A percentile compares a stretch with the other conserved stretches of the same genome.
These are phyloP conservation scores for Hypolimnas misippus DNA, from an alignment of 2,888 invertebrate genomes.

Conservation along the genomic window DNA sequence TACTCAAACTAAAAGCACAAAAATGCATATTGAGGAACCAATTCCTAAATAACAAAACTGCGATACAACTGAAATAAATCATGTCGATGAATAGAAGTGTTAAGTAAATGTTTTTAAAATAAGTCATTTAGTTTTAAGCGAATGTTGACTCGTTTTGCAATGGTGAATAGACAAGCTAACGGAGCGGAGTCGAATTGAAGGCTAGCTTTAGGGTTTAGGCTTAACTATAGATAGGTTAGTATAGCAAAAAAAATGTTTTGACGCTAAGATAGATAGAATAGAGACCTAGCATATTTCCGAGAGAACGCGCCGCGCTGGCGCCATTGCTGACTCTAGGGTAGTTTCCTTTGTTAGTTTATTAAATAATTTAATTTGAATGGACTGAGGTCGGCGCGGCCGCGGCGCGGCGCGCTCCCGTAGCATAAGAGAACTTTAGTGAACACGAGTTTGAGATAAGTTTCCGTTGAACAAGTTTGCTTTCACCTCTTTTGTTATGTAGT, in stretches of 20 bases:
- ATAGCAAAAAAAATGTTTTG: slow-evolving; percentile 79
- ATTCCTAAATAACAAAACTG: slow-evolving; percentile 73
- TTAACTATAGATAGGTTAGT: slow-evolving; percentile 82
- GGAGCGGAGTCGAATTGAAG: slow-evolving; percentile 68
- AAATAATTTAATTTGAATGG: slow-evolving; percentile 83
- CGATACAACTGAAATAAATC: slow-evolving; percentile 64
- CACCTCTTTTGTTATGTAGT: slow-evolving; percentile 84
- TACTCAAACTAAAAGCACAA: slow-evolving; percentile 64
- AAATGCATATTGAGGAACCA: slow-evolving; percentile 66
- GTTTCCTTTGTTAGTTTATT: slow-evolving; percentile 83
- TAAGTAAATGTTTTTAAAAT: slow-evolving; percentile 79
- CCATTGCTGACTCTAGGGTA: slow-evolving; percentile 70
- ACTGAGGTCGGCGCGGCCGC: slow-evolving; percentile 70
- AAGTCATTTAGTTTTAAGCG: slow-evolving; percentile 77
- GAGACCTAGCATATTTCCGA: slow-evolving; percentile 71
- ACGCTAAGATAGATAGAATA: slow-evolving; percentile 81
- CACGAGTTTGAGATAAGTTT: slow-evolving; percentile 78
- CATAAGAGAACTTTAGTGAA: slow-evolving; percentile 71
- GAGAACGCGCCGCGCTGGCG: slow-evolving; percentile 55
- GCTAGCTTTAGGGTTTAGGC: slow-evolving; percentile 73
- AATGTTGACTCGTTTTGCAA: slow-evolving; percentile 71
- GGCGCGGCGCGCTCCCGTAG: slow-evolving; percentile 52
- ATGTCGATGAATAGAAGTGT: slow-evolving; percentile 77
- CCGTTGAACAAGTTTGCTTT: slow-evolving; percentile 81
- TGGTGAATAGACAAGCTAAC: slow-evolving; percentile 66